Evolutionary conservation across 1,140 invertebrate species (phyloP), one percentile per base, ranked within the genome.

Genomic region (Pararge aegeria): DNA sequence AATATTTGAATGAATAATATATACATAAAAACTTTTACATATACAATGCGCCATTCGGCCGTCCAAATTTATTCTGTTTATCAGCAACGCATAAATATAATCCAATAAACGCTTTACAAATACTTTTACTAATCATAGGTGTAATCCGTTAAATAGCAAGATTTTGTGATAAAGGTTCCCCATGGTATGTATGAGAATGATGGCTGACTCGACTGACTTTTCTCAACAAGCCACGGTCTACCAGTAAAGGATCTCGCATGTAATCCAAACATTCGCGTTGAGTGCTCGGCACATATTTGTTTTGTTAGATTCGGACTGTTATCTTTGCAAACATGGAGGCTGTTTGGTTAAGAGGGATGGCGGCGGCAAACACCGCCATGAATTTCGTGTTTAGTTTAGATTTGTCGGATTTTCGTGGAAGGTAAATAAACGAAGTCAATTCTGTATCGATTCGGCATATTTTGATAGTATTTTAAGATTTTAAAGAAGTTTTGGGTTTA

Each of bases 231-330:
- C n/a, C 38, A 42, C 38, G 38, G 38, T 42, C 38, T 42, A 42
- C 38, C 38, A 42, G 38, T 18, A 18, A 42, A 42, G 38, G 38
- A 69, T 38, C 50, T 61, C 30, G 50, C 37, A 52, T 61, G 20
- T 54, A 66, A 67, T 64, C 37, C 61, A 72, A 75, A 80, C 53
- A 71, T 55, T 27, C 55, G 64, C 63, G 68, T 70, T 66, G 72
- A 83, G 76, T 69, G 73, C 67, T 73, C 49, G 44, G 61, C 61
- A 83, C 61, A 80, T 86, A 86, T 86, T 86, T 86, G 74, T 84
- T 83, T 81, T 80, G 70, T 69, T 68, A 64, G 61, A 71, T 80
- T 79, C 61, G 51, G 75, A 75, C 75, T 83, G 78, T 83, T 83
- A 77, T 86, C 83, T 78, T 69, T 74, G 68, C 70, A 82, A 86